Base-by-base conservation (phyloP, 1,140 invertebrate genomes). In the Holotrichia oblita region DNA sequence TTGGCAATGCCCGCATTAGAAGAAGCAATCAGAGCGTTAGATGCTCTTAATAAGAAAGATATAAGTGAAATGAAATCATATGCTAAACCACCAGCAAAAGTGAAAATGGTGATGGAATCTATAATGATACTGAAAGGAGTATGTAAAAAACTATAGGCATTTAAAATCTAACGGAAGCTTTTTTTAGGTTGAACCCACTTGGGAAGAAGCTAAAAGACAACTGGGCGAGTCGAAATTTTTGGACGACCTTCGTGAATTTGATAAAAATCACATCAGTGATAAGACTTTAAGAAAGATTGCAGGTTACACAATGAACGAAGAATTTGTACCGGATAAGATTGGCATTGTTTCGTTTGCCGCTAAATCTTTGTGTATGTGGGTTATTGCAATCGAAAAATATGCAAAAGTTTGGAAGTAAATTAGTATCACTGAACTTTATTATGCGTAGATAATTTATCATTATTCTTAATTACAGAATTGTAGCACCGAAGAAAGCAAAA, bases 381-480 rank as follows among this genome's bases (percentile, higher is more conserved):
- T 97, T n/a, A 89, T 94, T 80, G 95, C 95, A 4, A 97, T 97
- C 87, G 94, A 97, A 84, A 92, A 96, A 83, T 97, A 97, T 85
- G 95, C 93, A 4, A 93, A 94, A 88, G 92, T 97, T 64, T 96
- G 93, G 88, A 93, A 91, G 92, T 93, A 83, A 87, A 87, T 86
- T 4, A 41, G 0, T 55, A 8, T 76, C 12, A 44, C 14, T 79
- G n/a, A 34, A 40, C 17, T 41, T 7, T 8, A 59, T 72, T 48
- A 77, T 69, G 7, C 12, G 17, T 72, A 40, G 6, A 76, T 55
- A 40, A 40, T 24, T n/a, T 74, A 10, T 77, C 6, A 2, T 27
- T 12, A 34, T 4, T 14, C 24, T 27, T 27, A 81, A 85, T 83
- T 34, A 34, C 82, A 93, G 94, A 82, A 91, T 95, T 76, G 94